Conservation (phyloP, 92 coral and sea anemone species). For the Epizoanthus ramosus region DNA sequence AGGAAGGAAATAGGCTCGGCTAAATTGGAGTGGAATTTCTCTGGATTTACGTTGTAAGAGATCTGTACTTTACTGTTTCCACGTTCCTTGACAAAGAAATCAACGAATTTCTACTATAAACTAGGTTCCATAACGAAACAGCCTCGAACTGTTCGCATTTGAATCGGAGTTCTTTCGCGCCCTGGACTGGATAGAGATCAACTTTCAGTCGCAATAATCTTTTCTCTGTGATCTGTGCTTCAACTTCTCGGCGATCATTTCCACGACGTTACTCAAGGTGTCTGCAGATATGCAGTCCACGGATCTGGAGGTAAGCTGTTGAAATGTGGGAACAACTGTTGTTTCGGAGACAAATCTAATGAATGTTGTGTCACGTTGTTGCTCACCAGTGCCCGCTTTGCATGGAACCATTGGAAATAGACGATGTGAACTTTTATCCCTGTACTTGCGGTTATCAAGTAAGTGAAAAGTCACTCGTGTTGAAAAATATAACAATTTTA, state of each 20-base stretch:
- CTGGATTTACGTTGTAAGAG: slow-evolving; percentile 1
- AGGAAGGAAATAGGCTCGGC: slow-evolving; percentile 29
- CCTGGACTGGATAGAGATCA: slow-evolving; percentile 37
- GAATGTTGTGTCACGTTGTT: slow-evolving; percentile 3
- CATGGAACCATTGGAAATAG: slow-evolving; percentile 99
- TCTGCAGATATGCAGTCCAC: slow-evolving; percentile 64
- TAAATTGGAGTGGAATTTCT: slow-evolving; percentile 25
- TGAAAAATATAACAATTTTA: neutral
- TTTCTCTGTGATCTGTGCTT: slow-evolving; percentile 25
- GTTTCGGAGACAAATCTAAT: neutral
- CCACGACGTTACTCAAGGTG: slow-evolving; percentile 6
- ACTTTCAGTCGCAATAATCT: slow-evolving; percentile 13
- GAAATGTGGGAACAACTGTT: neutral
- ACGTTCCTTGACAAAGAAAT: neutral
- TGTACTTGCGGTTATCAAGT: slow-evolving; percentile 99
- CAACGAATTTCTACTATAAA: neutral
- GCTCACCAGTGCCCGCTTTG: slow-evolving; percentile 90
- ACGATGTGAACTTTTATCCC: slow-evolving; percentile 97
- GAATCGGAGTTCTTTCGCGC: slow-evolving; percentile 48
- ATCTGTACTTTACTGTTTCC: slow-evolving; percentile 1
- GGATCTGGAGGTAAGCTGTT: slow-evolving; percentile 60
- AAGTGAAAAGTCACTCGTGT: slow-evolving; percentile 1
- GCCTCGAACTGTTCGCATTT: slow-evolving; percentile 43
- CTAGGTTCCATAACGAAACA: slow-evolving; percentile 31
- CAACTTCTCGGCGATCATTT: slow-evolving; percentile 15